Conservation (phyloP, 2,888 invertebrate species). For the Hipparchia semele region DNA sequence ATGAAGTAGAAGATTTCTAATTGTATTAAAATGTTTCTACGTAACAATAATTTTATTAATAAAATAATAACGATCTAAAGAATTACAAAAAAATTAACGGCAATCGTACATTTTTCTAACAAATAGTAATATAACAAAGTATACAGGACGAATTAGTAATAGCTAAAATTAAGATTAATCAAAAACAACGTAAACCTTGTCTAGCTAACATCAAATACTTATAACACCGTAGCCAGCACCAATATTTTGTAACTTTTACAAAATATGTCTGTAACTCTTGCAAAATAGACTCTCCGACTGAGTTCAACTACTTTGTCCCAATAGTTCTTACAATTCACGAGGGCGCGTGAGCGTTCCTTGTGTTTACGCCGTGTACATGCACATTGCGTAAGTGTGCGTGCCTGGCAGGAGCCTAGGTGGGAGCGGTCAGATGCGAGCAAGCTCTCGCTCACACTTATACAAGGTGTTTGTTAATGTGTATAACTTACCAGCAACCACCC, state of each 20-base stretch:
- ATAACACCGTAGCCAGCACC: background rate
- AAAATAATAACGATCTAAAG: slow-evolving; percentile 8
- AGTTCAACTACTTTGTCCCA: background rate
- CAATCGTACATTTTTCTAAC: background rate
- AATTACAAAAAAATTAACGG: slow-evolving; percentile 2
- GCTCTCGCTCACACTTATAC: too few species aligned
- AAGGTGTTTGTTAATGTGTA: too few species aligned
- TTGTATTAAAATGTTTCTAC: background rate
- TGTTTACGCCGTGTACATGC: too few species aligned
- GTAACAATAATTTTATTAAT: slow-evolving; percentile 10
- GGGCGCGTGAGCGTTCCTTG: too few species aligned
- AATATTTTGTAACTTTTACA: background rate
- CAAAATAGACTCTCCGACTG: background rate
- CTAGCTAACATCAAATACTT: background rate
- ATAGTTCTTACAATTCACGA: too few species aligned
- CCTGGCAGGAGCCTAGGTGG: too few species aligned
- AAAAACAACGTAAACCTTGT: slow-evolving; percentile 11
- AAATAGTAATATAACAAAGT: slow-evolving; percentile 4
- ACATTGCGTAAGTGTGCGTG: background rate
- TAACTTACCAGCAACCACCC: too few species aligned
- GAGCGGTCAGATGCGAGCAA: too few species aligned
- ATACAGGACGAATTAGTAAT: slow-evolving; percentile 7
- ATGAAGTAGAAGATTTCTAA: background rate
- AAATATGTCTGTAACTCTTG: background rate
- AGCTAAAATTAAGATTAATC: slow-evolving; percentile 2